Base-by-base conservation (phyloP, 2,797 vertebrate species). In the Diplodus sargus region DNA sequence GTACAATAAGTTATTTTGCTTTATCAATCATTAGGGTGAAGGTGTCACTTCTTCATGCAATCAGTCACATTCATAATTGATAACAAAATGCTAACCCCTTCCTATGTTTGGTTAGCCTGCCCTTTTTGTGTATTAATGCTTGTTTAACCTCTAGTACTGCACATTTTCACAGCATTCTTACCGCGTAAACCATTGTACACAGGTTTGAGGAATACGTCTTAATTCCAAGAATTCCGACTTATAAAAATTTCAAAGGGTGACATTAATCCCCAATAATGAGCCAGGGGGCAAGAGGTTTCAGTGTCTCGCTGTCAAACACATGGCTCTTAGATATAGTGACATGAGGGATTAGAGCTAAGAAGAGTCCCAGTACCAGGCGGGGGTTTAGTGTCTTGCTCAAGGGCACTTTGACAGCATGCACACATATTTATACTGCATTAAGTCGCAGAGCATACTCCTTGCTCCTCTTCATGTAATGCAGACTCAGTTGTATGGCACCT, bases 371-470 rank as follows among this genome's bases (percentile, higher is more conserved):
- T 64, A 53, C 48, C 3, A 61, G 25, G 10, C 18, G 47, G n/a
- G 51, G 56, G 60, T 52, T 71, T 43, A 62, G 9, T 48, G 25
- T 79, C 30, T 69, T 78, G 70, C 81, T 84, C 70, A 82, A 82
- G 71, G 64, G 60, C 48, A 73, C 52, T 51, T 22, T 70, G 34
- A 80, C 25, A 59, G 18, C 20, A 30, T 4, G 13, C 39, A 62
- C 4, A 20, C 20, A 54, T 48, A 47, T 49, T n/a, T 47, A 60
- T 67, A 45, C 12, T 23, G 52, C 20, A 42, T 60, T 20, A 22
- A 61, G 63, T 66, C 18, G 20, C n/a, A 67, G 34, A 63, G 9
- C 8, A 12, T 52, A 0, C 47, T 18, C 70, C 11, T 22, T 66
- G n/a, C 22, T 61, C 13, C 25, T 72, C 18, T 49, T 70, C 13